Percentiles rank a stretch among this genome's conserved stretches.
Evolutionary conservation across 2,113 vertebrate genomes (phyloP).

Genomic region (Elephantulus edwardii): DNA sequence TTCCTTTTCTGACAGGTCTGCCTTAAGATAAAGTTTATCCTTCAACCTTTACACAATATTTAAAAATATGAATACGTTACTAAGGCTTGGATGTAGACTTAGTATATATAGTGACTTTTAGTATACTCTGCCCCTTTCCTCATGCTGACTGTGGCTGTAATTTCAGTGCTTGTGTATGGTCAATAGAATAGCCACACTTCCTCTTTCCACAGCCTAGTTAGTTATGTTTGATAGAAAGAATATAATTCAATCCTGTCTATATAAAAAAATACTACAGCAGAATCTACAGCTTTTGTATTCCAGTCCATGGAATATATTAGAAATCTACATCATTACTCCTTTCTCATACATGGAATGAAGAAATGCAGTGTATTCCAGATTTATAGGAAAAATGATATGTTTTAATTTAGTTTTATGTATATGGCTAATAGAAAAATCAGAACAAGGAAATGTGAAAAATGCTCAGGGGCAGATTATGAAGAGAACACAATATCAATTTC

Average conservation of each 20-base stretch:
- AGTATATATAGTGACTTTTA: conserved; percentile 13
- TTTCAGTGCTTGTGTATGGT: too few species aligned
- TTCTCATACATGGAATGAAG: too few species aligned
- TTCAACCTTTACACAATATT: background rate
- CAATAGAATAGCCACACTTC: background rate
- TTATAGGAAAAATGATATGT: too few species aligned
- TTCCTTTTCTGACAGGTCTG: background rate
- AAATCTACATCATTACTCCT: too few species aligned
- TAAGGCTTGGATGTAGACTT: background rate
- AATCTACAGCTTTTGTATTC: background rate
- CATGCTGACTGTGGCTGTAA: rapidly evolving
- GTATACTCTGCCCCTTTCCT: background rate
- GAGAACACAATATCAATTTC: background rate
- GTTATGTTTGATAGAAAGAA: background rate
- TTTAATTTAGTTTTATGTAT: background rate
- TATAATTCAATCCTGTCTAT: background rate
- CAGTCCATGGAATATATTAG: background rate
- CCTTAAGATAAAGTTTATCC: too few species aligned
- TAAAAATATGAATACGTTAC: background rate
- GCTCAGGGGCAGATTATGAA: background rate
- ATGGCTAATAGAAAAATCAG: background rate
- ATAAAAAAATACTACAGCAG: background rate
- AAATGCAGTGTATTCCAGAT: too few species aligned
- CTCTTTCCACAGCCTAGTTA: background rate
- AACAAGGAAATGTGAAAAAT: background rate